A percentile compares a stretch with the other conserved stretches of the same genome.
These are phyloP conservation scores for Tokudaia tokunoshimensis DNA, from an alignment of 2,797 vertebrate species.

Conservation along the genomic window DNA sequence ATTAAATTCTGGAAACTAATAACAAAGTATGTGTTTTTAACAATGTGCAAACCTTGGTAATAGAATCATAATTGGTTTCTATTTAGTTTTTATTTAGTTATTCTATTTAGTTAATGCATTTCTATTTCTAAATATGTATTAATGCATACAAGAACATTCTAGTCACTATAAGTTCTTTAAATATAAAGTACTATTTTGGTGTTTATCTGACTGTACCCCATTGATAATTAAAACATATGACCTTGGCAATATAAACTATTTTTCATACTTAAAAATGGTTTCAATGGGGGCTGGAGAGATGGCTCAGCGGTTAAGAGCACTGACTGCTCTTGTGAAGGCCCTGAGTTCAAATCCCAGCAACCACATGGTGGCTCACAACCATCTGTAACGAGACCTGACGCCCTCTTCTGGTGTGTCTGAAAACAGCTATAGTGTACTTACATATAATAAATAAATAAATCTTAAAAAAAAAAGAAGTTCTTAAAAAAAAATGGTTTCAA, in stretches of 20 bases:
- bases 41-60: not conserved
- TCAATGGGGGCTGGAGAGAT: too few relatives aligned
- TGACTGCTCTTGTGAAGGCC: too few relatives aligned
- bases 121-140: not conserved
- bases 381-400: too few relatives aligned
- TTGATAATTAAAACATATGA: not conserved
- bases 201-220: not conserved
- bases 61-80: not conserved
- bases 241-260: not conserved
- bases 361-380: too few relatives aligned
- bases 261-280: not conserved
- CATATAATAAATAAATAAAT: too few relatives aligned
- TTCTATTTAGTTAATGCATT: not conserved
- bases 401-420: too few relatives aligned
- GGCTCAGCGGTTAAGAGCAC: too few relatives aligned
- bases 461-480: too few relatives aligned
- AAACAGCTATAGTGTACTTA: too few relatives aligned
- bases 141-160: not conserved
- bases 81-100: not conserved
- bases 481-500: not conserved
- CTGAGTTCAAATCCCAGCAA: too few relatives aligned
- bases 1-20: not conserved
- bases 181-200: not conserved
- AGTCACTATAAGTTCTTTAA: not conserved
- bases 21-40: conserved; percentile 6